Conservation (phyloP, 2,888 invertebrate species). For the Apamea monoglypha region DNA sequence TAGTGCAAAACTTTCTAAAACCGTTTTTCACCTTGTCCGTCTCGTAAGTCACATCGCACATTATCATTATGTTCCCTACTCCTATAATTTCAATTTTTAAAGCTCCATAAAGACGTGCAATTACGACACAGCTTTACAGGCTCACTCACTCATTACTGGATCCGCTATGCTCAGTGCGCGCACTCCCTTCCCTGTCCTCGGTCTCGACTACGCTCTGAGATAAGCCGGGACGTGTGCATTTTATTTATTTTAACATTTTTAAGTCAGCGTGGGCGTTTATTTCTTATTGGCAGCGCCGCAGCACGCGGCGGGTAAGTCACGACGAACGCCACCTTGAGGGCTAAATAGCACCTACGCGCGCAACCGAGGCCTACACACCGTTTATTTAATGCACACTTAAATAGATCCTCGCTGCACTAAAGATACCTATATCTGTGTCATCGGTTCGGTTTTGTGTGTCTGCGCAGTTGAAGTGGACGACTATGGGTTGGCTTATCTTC, state of each 20-base stretch:
- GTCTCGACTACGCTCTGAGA: constrained; percentile 82
- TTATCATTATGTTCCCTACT: constrained; percentile 47
- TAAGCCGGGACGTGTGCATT: constrained; percentile 89
- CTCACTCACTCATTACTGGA: constrained; percentile 40
- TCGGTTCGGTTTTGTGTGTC: constrained; percentile 31
- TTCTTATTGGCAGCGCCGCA: constrained; percentile 78
- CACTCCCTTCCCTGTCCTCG: constrained; percentile 79
- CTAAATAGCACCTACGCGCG: constrained; percentile 87
- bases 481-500: constrained; percentile 21
- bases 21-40: constrained; percentile 29
- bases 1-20: constrained; percentile 19
- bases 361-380: constrained; percentile 66
- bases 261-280: constrained; percentile 79
- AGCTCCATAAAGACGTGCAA: constrained; percentile 23
- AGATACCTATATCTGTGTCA: constrained; percentile 50
- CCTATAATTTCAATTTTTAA: constrained; percentile 48
- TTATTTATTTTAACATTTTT: constrained; percentile 90
- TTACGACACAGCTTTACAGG: constrained; percentile 27
- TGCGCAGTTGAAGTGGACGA: neutral
- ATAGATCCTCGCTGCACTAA: constrained; percentile 66
- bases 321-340: constrained; percentile 88
- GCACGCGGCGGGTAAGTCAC: constrained; percentile 88
- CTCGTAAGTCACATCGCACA: constrained; percentile 36
- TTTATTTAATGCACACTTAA: constrained; percentile 77
- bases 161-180: constrained; percentile 71